Evolutionary conservation across 2,797 vertebrate genomes (phyloP).

Genomic region (Bovichtus diacanthus): DNA sequence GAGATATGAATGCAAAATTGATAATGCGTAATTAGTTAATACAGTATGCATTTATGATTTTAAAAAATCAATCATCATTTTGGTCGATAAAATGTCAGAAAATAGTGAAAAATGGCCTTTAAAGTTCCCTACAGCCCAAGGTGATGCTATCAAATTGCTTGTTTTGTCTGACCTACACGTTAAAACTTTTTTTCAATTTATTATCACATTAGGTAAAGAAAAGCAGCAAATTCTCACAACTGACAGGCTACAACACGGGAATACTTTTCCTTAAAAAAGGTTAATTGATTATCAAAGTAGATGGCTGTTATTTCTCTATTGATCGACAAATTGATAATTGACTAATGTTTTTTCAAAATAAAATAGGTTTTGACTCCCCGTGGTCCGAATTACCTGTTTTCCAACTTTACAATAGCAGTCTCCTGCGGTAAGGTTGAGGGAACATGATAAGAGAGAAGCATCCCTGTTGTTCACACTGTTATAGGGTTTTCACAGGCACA

Average conservation of each 20-base stretch:
- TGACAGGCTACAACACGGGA: not conserved
- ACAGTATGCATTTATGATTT: not conserved
- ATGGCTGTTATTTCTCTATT: not conserved
- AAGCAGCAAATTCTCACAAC: not conserved
- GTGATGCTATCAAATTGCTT: not conserved
- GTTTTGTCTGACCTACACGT: not conserved
- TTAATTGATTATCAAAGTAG: not conserved
- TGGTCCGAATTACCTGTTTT: slow-evolving; percentile 9
- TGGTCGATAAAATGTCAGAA: not conserved
- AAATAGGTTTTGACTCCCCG: not conserved
- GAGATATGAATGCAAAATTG: not conserved
- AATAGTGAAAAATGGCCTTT: not conserved
- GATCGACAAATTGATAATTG: not conserved
- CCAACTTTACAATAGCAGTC: not conserved
- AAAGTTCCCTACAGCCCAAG: not conserved
- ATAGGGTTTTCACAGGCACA: slow-evolving; percentile 3
- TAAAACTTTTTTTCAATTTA: not conserved
- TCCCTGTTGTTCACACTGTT: not conserved
- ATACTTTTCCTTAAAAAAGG: not conserved
- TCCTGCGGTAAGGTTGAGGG: not conserved
- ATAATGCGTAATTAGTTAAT: not conserved
- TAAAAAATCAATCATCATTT: too few relatives aligned
- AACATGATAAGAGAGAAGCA: not conserved
- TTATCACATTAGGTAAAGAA: not conserved
- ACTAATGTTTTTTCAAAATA: not conserved